A percentile compares a stretch with the other conserved stretches of the same genome.
Evolutionary conservation across 2,113 vertebrate species (phyloP).

Genomic region (Synodontis membranacea): DNA sequence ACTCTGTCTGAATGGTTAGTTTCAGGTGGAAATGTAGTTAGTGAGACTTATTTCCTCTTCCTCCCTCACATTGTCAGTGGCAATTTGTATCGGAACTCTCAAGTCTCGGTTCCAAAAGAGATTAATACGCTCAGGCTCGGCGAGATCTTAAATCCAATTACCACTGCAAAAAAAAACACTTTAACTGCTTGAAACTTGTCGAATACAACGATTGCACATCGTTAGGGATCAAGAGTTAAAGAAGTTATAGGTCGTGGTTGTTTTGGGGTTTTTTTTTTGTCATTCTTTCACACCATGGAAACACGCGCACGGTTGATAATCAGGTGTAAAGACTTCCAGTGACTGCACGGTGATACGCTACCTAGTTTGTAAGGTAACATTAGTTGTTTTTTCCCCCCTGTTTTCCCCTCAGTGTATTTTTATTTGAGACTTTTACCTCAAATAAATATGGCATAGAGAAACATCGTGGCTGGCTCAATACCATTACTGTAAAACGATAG

Average conservation of each 20-base stretch:
- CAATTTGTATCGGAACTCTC: constrained; percentile 72
- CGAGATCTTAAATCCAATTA: constrained; percentile 72
- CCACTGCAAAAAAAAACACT: constrained; percentile 69
- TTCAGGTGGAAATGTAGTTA: constrained; percentile 57
- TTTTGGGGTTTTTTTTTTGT: constrained; percentile 1
- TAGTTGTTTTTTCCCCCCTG: neutral
- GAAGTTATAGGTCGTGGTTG: constrained; percentile 8
- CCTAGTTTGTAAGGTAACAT: neutral
- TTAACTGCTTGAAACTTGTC: constrained; percentile 47
- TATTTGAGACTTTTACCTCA: neutral
- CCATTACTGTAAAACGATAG: neutral
- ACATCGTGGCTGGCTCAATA: neutral
- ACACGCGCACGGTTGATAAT: neutral
- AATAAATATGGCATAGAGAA: neutral
- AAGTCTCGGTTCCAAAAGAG: constrained; percentile 63
- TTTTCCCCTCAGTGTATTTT: neutral
- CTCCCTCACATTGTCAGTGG: constrained; percentile 62
- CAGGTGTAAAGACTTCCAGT: neutral
- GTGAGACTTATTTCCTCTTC: constrained; percentile 58
- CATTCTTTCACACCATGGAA: neutral
- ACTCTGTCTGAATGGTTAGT: constrained; percentile 31
- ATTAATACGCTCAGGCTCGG: constrained; percentile 63
- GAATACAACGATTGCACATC: neutral
- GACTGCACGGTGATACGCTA: neutral
- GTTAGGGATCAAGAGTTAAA: neutral